phyloP scores from a whole-genome alignment of 1,140 invertebrate species.

The Branchinecta lynchi region DNA sequence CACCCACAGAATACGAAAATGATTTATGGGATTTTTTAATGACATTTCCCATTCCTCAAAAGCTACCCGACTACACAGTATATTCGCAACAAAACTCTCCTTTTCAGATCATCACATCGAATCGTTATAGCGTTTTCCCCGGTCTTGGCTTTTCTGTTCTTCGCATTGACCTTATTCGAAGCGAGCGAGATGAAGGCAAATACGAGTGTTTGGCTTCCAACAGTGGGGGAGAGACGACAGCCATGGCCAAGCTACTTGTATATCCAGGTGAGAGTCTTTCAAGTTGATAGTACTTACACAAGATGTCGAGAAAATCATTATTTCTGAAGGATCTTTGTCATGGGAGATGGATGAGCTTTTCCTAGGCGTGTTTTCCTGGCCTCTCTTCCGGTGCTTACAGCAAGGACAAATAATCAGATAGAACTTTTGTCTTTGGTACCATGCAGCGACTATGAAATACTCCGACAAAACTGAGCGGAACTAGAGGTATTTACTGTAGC shows the following conservation, averaged over 20 bases:
- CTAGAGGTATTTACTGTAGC: no score
- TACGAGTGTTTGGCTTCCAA: conserved; percentile 96
- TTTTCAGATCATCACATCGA: conserved; percentile 12
- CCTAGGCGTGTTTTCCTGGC: neutral
- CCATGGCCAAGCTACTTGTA: conserved; percentile 68
- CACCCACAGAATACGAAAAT: no score
- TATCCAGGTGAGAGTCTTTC: conserved; percentile 56
- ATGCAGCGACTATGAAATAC: no score
- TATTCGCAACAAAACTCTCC: neutral
- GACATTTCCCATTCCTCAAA: no score
- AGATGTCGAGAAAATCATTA: neutral
- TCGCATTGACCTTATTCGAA: conserved; percentile 75
- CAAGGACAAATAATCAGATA: no score
- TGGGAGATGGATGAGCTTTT: neutral
- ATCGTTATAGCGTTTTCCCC: conserved; percentile 32
- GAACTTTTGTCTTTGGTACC: no score
- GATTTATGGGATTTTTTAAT: no score
- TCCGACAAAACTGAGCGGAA: no score
- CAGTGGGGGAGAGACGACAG: conserved; percentile 77
- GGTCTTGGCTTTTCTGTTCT: conserved; percentile 59
- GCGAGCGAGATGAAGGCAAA: conserved; percentile 62
- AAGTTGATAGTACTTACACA: neutral
- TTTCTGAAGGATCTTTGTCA: neutral
- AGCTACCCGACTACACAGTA: no score
- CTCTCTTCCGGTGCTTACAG: neutral